Base-by-base conservation (phyloP, 2,797 vertebrate species). In the Glossophaga mutica region DNA sequence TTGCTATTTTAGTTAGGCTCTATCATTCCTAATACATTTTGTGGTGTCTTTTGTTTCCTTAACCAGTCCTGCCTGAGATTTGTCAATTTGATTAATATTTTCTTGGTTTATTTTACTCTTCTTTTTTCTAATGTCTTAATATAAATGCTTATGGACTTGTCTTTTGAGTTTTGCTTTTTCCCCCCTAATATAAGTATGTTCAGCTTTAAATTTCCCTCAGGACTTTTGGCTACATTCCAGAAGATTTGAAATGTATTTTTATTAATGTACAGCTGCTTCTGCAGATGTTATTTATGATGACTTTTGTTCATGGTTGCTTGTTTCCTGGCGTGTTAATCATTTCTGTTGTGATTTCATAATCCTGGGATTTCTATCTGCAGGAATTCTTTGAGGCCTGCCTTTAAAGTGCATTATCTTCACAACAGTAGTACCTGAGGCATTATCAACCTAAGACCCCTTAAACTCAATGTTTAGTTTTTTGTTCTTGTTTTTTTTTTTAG, bases 81-180 rank as follows among this genome's bases (percentile, higher is more conserved):
- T 88, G 29, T 71, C 62, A 82, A 39, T 59, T 68, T 74, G 74
- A 59, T 70, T 85, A 62, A 8, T 44, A 11, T 88, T 52, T 86
- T 81, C 32, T 71, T 52, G 42, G 24, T 68, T 96, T 91, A 77
- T 87, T 81, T 91, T 73, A 29, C 32, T 92, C 11, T 96, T 68
- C 26, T 96, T 73, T 85, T 96, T 96, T 77, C 24, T 71, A 78
- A 42, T 42, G 18, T 62, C 67, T 79, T 87, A 68, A 94, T 12
- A 90, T 78, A 90, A 94, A 87, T 77, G 22, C 42, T 55, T 71
- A 65, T 14, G 9, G 32, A 57, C 68, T 55, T 83, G 70, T 19
- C 12, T 79, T 29, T 73, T 52, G 55, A 91, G 24, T 71, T 93
- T 93, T 91, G 21, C 14, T 77, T 73, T 59, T 48, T 44, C 59